Percentiles rank a stretch among this genome's conserved stretches.
These are phyloP conservation scores for Polyommatus iphigenia DNA, from an alignment of 2,888 invertebrate species.

Conservation along the genomic window DNA sequence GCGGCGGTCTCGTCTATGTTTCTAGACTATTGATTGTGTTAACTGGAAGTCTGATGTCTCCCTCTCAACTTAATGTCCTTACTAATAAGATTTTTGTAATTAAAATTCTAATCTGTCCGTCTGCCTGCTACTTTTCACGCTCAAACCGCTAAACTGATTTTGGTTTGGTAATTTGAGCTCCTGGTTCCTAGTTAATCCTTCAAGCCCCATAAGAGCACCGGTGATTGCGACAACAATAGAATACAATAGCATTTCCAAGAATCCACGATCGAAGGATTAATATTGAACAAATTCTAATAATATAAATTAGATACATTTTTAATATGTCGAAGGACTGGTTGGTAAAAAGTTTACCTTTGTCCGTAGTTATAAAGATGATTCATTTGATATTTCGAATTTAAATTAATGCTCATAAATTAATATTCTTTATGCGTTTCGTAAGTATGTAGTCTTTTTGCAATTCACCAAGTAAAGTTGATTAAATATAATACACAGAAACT, in stretches of 20 bases:
- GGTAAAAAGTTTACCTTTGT: not conserved
- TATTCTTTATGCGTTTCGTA: not conserved
- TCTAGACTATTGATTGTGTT: slow-evolving; percentile 15
- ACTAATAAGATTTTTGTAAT: not conserved
- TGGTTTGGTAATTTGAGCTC: too few species aligned
- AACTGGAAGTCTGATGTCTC: not conserved
- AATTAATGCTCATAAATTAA: not conserved
- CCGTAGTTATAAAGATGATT: not conserved
- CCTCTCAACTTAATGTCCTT: not conserved
- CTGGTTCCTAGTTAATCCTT: too few species aligned
- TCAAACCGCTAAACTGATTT: too few species aligned
- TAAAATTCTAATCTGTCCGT: not conserved
- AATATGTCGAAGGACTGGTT: not conserved
- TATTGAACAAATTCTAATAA: too few species aligned
- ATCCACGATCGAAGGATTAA: too few species aligned
- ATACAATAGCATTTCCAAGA: too few species aligned
- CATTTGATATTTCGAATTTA: not conserved
- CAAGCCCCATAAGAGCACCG: too few species aligned
- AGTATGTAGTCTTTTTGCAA: not conserved
- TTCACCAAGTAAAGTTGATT: not conserved
- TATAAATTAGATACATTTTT: too few species aligned
- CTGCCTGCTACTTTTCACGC: not conserved
- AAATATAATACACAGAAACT: not conserved
- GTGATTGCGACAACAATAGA: too few species aligned
- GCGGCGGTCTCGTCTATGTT: slow-evolving; percentile 13